Base-by-base conservation (phyloP, 1,140 invertebrate species). In the Hestina assimilis region DNA sequence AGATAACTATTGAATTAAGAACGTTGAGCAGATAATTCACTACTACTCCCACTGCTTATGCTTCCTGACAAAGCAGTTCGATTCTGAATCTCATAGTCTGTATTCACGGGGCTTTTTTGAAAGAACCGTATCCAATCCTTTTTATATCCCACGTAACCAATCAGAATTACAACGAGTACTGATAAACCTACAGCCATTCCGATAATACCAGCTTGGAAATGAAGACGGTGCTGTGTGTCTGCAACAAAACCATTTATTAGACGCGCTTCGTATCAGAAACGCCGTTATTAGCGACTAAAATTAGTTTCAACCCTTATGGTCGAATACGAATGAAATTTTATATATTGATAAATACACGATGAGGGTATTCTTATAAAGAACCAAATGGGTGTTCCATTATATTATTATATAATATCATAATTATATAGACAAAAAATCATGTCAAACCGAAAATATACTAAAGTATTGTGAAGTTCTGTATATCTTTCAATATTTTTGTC, bases 161-260 rank as follows among this genome's bases (percentile, higher is more conserved):
- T 54, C 6, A 85, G 42, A 6, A 71, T 40, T 0, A 66, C 9
- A 0, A 65, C 48, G 4, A 86, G 26, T 1, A 59, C 46, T 0
- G 58, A 19, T 1, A 71, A 3, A n/a, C 80, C 83, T 4, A 72
- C 45, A 3, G 62, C 45, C 64, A 72, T 73, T 4, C 80, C 83
- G 6, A 72, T 61, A 2, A 83, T 69, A 24, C 79, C 72, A 9
- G 79, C 80, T 43, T 41, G 67, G 2, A 52, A 60, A 7, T 28
- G 54, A 8, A 54, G 50, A n/a, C 41, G 40, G 19, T 6, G 19
- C 15, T 23, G 11, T 41, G 24, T 8, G 11, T 33, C 19, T 43
- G 23, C 11, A 41, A 41, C 1, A 47, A 56, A 14, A 54, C 19
- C 33, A 31, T 17, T 19, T 33, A n/a, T 33, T 26, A 8, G 23